Conservation (phyloP, 2,113 vertebrate species). For the Ramphastos sulfuratus region DNA sequence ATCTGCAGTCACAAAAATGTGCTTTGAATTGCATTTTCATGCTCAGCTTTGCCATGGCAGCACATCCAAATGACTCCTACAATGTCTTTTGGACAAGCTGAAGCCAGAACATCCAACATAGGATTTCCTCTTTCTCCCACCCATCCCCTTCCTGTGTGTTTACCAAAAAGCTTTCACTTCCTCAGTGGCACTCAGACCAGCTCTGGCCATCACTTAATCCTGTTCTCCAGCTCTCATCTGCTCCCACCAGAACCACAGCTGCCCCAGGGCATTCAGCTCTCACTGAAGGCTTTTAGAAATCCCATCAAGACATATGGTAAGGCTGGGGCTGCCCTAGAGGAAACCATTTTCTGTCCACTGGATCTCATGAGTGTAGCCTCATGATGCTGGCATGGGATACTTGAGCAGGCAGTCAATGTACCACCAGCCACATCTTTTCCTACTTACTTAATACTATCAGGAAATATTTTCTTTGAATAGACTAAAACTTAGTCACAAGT, state of each 20-base stretch:
- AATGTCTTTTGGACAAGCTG: neutral
- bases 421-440: neutral
- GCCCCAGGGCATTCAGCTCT: neutral
- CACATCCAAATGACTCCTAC: neutral
- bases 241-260: neutral
- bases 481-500: neutral
- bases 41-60: neutral
- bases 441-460: neutral
- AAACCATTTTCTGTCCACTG: neutral
- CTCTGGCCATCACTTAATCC: neutral
- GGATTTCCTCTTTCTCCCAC: conserved; percentile 59
- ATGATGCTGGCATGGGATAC: neutral
- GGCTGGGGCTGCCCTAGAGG: neutral
- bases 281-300: neutral
- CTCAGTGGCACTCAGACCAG: neutral
- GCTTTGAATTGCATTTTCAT: neutral
- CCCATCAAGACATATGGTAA: neutral
- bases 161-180: conserved; percentile 59
- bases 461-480: neutral
- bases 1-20: neutral
- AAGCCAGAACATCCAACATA: conserved; percentile 11
- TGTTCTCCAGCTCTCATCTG: neutral
- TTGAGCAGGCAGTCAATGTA: accelerated
- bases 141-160: conserved; percentile 46
- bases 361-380: neutral